A percentile compares a stretch with the other conserved stretches of the same genome.
phyloP scores from a whole-genome alignment of 2,113 vertebrate genomes.

The Alouatta palliata region DNA sequence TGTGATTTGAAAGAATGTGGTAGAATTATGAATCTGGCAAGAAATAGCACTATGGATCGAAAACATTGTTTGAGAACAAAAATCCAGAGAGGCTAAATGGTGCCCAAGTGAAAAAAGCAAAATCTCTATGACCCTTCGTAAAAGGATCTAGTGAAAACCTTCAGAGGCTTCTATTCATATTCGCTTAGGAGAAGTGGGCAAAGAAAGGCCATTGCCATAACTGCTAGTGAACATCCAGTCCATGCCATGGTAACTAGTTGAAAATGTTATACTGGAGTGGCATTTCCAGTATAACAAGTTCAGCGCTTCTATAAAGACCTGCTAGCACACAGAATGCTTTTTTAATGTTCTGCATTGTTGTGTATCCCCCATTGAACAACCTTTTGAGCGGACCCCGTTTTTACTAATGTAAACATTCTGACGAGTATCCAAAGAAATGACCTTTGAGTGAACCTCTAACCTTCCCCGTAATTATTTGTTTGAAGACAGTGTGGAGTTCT shows the following conservation, averaged over 20 bases:
- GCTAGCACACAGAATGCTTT: slow-evolving; percentile 77
- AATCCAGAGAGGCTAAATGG: slow-evolving; percentile 28
- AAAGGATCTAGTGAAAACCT: slow-evolving; percentile 43
- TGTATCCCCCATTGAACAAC: slow-evolving; percentile 80
- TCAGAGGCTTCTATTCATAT: background rate
- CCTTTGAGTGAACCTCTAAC: slow-evolving; percentile 96
- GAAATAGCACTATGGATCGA: slow-evolving; percentile 3
- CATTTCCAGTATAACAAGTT: slow-evolving; percentile 73
- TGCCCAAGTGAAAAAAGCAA: slow-evolving; percentile 22
- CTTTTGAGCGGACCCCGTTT: slow-evolving; percentile 82
- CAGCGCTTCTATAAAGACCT: slow-evolving; percentile 63
- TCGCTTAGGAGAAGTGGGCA: slow-evolving; percentile 35
- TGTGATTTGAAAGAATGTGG: slow-evolving; percentile 68
- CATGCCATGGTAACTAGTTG: slow-evolving; percentile 54
- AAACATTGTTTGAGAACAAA: slow-evolving; percentile 66
- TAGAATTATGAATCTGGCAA: slow-evolving; percentile 65
- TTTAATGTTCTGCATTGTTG: slow-evolving; percentile 82
- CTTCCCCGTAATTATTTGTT: slow-evolving; percentile 99
- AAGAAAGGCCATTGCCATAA: slow-evolving; percentile 57
- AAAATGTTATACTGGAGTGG: slow-evolving; percentile 40
- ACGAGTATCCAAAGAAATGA: slow-evolving; percentile 96
- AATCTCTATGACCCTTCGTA: background rate
- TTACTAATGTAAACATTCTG: slow-evolving; percentile 97
- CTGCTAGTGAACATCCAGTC: slow-evolving; percentile 59
- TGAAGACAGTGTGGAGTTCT: slow-evolving; percentile 99